Evolutionary conservation across 2,888 invertebrate species (phyloP).

Genomic region (Elgonia sp.): DNA sequence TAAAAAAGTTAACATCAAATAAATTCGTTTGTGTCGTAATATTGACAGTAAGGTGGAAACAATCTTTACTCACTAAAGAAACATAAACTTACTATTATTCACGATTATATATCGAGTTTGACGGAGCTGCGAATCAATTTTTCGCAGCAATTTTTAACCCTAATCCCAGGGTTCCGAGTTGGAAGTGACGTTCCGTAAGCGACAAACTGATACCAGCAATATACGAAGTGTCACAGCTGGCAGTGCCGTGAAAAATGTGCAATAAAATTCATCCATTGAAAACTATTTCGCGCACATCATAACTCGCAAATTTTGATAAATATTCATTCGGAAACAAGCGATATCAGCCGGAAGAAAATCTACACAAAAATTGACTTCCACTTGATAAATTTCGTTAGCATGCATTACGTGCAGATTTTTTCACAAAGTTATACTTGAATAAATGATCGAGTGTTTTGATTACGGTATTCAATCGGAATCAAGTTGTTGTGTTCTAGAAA

Average conservation of each 20-base stretch:
- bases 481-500: too few relatives aligned
- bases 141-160: conserved; percentile 52
- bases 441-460: conserved; percentile 17
- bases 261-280: conserved; percentile 62
- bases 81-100: conserved; percentile 45
- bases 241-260: conserved; percentile 66
- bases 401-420: conserved; percentile 19
- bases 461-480: neutral
- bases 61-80: conserved; percentile 30
- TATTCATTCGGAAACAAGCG: conserved; percentile 59
- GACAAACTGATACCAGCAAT: conserved; percentile 67
- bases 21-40: neutral
- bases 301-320: conserved; percentile 66
- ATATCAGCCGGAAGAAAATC: conserved; percentile 55
- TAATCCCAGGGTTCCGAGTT: conserved; percentile 54
- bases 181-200: conserved; percentile 64
- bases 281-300: conserved; percentile 60
- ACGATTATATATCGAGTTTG: conserved; percentile 40
- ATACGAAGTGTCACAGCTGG: conserved; percentile 68
- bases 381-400: conserved; percentile 55
- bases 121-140: conserved; percentile 40
- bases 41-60: conserved; percentile 36
- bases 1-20: neutral
- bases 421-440: conserved; percentile 8
- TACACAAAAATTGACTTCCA: conserved; percentile 56